phyloP scores from a whole-genome alignment of 2,113 vertebrate species.

The Larimichthys crocea region DNA sequence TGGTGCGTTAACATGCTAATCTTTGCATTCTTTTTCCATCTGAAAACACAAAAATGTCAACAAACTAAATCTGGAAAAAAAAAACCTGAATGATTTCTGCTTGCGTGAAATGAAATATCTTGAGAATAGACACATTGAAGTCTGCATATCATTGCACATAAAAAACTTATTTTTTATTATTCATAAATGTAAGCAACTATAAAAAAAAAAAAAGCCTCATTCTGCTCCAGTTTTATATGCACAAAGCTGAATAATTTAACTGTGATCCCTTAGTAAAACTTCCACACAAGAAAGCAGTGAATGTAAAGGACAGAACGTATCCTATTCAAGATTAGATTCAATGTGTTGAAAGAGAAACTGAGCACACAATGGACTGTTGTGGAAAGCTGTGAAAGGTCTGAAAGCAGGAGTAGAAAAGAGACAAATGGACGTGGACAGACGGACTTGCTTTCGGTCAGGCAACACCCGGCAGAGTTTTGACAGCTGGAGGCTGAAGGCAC shows the following conservation, averaged over 20 bases:
- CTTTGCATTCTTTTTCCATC: not conserved
- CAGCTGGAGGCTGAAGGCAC: constrained; percentile 9
- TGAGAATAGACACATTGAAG: not conserved
- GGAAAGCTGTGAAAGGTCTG: not conserved
- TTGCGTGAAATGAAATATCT: not conserved
- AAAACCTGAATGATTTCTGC: too few species aligned
- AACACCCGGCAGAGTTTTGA: not conserved
- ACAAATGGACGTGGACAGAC: not conserved
- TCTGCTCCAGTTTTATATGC: not conserved
- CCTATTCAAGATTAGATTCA: not conserved
- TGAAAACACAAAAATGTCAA: not conserved
- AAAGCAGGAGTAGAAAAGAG: not conserved
- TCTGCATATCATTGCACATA: not conserved
- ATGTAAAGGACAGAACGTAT: not conserved
- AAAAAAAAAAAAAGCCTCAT: not conserved
- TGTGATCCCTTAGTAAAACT: not conserved
- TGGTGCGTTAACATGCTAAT: not conserved
- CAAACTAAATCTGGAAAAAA: not conserved
- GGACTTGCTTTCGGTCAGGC: not conserved
- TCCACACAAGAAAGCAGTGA: not conserved
- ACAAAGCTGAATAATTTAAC: constrained; percentile 8
- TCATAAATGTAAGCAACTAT: not conserved
- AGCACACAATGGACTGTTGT: too few species aligned
- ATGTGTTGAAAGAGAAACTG: not conserved
- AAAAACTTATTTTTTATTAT: not conserved